These are phyloP conservation scores for Diadophis punctatus DNA, from an alignment of 2,113 vertebrate species.

Conservation along the genomic window DNA sequence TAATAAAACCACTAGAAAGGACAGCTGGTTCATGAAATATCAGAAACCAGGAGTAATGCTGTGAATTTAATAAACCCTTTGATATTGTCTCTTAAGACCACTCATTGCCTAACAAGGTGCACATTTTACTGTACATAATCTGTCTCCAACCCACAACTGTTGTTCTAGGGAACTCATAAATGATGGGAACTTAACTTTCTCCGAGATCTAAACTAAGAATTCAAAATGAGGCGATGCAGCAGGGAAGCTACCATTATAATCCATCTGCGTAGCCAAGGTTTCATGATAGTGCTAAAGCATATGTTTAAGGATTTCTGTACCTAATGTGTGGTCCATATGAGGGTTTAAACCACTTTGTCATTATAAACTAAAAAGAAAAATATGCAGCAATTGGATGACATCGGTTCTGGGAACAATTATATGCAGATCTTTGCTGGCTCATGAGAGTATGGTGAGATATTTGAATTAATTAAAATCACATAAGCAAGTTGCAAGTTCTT, in stretches of 20 bases:
- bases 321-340: background rate
- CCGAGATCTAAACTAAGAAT: background rate
- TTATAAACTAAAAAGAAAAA: background rate
- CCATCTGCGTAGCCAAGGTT: background rate
- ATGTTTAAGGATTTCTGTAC: background rate
- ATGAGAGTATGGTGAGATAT: background rate
- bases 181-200: background rate
- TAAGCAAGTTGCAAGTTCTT: background rate
- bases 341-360: background rate
- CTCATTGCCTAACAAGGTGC: background rate
- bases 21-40: background rate
- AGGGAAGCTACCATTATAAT: background rate
- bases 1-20: background rate
- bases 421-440: background rate
- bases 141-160: fast-evolving
- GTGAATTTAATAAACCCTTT: background rate
- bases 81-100: background rate
- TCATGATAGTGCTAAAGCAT: background rate
- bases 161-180: background rate
- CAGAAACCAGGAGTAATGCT: fast-evolving
- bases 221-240: constrained; percentile 17
- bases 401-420: background rate
- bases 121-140: fast-evolving
- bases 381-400: background rate
- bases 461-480: constrained; percentile 10